phyloP scores from a whole-genome alignment of 2,113 vertebrate genomes.

The Hyla sarda region DNA sequence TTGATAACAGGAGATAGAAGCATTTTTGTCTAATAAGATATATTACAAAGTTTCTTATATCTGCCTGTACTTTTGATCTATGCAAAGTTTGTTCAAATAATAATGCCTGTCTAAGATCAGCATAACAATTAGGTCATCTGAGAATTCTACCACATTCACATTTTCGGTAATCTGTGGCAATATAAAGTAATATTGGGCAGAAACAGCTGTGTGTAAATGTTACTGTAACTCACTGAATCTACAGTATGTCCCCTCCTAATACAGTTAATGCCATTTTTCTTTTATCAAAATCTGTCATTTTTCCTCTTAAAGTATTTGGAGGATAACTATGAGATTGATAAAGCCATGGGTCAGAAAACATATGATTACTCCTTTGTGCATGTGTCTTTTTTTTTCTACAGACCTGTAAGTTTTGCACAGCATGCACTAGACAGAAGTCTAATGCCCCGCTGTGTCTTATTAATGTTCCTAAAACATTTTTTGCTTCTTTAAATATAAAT shows the following conservation, averaged over 20 bases:
- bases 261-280: constrained; percentile 2
- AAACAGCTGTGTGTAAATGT: background rate
- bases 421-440: constrained; percentile 58
- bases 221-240: background rate
- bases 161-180: background rate
- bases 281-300: constrained; percentile 18
- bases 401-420: constrained; percentile 55
- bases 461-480: constrained; percentile 59
- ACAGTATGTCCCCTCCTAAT: background rate
- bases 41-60: too few species aligned
- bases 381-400: constrained; percentile 47
- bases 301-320: constrained; percentile 30
- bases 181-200: background rate
- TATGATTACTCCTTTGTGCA: constrained; percentile 55
- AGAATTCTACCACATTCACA: background rate
- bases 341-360: constrained; percentile 57
- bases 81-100: too few species aligned
- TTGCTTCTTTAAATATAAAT: constrained; percentile 56
- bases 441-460: constrained; percentile 51
- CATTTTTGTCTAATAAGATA: too few species aligned
- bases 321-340: constrained; percentile 44
- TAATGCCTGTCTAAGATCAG: background rate
- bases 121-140: background rate
- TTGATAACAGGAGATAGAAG: too few species aligned
- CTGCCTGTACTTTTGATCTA: too few species aligned